These are phyloP conservation scores for Poeciliopsis infans DNA, from an alignment of 2,797 vertebrate species.

Conservation along the genomic window DNA sequence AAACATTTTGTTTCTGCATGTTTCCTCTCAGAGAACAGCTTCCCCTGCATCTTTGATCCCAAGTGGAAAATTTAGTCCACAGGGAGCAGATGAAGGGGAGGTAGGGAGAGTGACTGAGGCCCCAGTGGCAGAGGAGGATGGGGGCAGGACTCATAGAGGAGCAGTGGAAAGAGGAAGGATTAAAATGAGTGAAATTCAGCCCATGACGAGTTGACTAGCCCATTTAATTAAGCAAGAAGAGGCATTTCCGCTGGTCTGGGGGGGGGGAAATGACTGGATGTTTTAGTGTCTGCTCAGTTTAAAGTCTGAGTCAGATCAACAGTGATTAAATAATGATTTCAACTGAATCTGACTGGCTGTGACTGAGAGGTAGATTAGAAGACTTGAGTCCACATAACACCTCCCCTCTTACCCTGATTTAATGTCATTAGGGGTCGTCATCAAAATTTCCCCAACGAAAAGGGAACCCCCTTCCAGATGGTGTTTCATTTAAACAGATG, in stretches of 20 bases:
- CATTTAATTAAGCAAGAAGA: constrained; percentile 61
- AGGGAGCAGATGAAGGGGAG: constrained; percentile 31
- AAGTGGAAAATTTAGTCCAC: constrained; percentile 64
- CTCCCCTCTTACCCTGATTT: neutral
- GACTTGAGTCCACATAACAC: neutral
- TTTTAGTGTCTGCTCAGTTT: constrained; percentile 1
- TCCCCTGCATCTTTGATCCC: constrained; percentile 65
- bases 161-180: constrained; percentile 54
- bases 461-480: neutral
- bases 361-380: neutral
- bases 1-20: constrained; percentile 40
- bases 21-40: constrained; percentile 54
- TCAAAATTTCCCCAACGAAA: neutral
- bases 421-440: neutral
- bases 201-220: constrained; percentile 53
- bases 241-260: constrained; percentile 58
- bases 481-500: neutral
- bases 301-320: constrained; percentile 3
- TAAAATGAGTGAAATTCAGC: constrained; percentile 58
- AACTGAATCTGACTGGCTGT: neutral
- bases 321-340: constrained; percentile 6
- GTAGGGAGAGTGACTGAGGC: constrained; percentile 1
- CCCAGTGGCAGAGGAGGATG: constrained; percentile 13
- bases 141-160: constrained; percentile 20
- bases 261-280: neutral